These are phyloP conservation scores for Oreochromis aureus DNA, from an alignment of 2,113 vertebrate species.

Conservation along the genomic window DNA sequence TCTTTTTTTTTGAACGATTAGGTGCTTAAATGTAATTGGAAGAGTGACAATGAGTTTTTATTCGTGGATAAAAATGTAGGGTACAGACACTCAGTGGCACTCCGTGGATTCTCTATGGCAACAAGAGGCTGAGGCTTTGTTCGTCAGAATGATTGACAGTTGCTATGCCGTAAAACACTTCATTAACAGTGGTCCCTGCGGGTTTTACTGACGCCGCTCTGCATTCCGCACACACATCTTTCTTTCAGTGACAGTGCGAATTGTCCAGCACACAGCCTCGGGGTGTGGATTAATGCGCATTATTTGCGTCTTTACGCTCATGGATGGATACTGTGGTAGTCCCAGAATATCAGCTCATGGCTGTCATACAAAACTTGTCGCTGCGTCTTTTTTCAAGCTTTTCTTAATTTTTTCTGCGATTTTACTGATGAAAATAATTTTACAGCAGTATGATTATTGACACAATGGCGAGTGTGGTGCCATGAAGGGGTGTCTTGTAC, in stretches of 20 bases:
- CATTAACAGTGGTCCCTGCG: neutral
- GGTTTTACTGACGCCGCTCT: neutral
- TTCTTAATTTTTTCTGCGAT: neutral
- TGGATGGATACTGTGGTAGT: neutral
- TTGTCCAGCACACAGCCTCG: neutral
- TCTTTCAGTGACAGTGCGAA: neutral
- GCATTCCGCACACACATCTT: neutral
- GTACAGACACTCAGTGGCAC: neutral
- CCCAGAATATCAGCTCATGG: neutral
- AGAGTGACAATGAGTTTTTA: neutral
- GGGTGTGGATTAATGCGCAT: neutral
- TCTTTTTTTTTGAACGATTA: neutral
- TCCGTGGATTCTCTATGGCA: slow-evolving; percentile 2
- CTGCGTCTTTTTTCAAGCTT: neutral
- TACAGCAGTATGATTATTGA: neutral
- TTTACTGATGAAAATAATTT: neutral
- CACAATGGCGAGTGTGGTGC: neutral
- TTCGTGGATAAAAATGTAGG: neutral
- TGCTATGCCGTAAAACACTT: neutral
- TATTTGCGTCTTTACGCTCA: neutral
- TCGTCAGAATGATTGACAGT: neutral
- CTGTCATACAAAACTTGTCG: neutral
- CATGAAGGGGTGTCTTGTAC: neutral
- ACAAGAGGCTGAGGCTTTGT: slow-evolving; percentile 12
- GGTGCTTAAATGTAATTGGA: neutral